These are phyloP conservation scores for Dicycla oo DNA, from an alignment of 2,888 invertebrate species.

Conservation along the genomic window DNA sequence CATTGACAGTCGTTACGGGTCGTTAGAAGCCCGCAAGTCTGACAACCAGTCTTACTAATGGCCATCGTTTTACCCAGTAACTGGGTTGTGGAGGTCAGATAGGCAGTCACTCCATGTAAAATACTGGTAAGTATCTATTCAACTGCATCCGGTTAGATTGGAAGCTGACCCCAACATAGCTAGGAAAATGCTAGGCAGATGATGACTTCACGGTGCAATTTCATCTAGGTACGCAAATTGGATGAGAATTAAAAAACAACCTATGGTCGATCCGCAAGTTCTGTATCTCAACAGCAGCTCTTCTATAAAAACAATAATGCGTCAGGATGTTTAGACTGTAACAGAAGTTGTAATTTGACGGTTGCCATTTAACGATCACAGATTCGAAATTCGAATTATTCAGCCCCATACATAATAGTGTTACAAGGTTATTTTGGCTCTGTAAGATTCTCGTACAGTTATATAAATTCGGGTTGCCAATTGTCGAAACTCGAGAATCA, in stretches of 20 bases:
- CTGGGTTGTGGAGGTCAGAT: too few relatives aligned
- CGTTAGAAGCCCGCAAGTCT: too few relatives aligned
- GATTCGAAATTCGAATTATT: not conserved
- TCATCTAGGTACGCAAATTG: not conserved
- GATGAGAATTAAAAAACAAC: not conserved
- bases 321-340: not conserved
- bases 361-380: not conserved
- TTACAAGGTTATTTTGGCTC: too few relatives aligned
- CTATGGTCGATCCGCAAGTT: too few relatives aligned
- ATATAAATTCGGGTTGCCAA: not conserved
- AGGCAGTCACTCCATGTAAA: too few relatives aligned
- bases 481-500: not conserved
- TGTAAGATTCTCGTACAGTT: not conserved
- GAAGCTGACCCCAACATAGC: too few relatives aligned
- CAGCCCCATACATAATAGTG: not conserved
- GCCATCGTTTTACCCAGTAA: too few relatives aligned
- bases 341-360: constrained; percentile 5
- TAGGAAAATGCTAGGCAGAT: too few relatives aligned
- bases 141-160: too few relatives aligned
- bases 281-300: not conserved
- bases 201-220: not conserved
- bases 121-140: too few relatives aligned
- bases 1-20: too few relatives aligned
- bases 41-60: too few relatives aligned
- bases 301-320: not conserved